A percentile compares a stretch with the other conserved stretches of the same genome.
These are phyloP conservation scores for Andrena flavipes DNA, from an alignment of 2,888 invertebrate genomes.

Conservation along the genomic window DNA sequence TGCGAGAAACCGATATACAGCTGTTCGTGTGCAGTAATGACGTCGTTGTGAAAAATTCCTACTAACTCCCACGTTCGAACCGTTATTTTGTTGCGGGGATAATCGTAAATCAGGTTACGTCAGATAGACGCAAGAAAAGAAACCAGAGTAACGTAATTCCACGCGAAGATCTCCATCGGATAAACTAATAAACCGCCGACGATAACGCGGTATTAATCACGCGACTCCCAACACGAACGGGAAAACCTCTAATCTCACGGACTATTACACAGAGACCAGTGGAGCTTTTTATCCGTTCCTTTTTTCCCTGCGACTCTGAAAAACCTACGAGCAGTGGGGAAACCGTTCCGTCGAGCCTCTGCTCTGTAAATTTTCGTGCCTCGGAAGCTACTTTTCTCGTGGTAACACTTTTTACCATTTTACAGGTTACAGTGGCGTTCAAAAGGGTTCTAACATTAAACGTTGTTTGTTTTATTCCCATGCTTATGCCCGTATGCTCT, in stretches of 20 bases:
- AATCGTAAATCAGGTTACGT: conserved; percentile 21
- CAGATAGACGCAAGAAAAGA: conserved; percentile 4
- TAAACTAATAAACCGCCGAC: conserved; percentile 33
- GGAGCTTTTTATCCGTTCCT: not conserved
- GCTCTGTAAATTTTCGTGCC: not conserved
- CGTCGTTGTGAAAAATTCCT: not conserved
- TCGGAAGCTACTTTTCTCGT: not conserved
- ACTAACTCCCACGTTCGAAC: conserved; percentile 10
- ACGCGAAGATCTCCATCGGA: conserved; percentile 11
- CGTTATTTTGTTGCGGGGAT: conserved; percentile 16
- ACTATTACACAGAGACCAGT: not conserved
- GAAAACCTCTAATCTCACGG: not conserved
- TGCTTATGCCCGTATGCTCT: too few relatives aligned
- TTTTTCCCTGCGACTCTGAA: not conserved
- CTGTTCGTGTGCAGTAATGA: conserved; percentile 3
- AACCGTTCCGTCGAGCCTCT: not conserved
- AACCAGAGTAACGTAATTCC: not conserved
- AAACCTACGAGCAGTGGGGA: not conserved
- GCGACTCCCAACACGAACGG: conserved; percentile 11
- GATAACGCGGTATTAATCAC: conserved; percentile 26
- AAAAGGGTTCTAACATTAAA: too few relatives aligned
- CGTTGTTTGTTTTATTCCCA: too few relatives aligned
- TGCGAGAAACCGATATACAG: not conserved
- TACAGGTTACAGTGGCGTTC: too few relatives aligned
- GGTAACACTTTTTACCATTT: not conserved